Evolutionary conservation across 2,888 invertebrate species (phyloP).

Genomic region (Spicauda simplicius): DNA sequence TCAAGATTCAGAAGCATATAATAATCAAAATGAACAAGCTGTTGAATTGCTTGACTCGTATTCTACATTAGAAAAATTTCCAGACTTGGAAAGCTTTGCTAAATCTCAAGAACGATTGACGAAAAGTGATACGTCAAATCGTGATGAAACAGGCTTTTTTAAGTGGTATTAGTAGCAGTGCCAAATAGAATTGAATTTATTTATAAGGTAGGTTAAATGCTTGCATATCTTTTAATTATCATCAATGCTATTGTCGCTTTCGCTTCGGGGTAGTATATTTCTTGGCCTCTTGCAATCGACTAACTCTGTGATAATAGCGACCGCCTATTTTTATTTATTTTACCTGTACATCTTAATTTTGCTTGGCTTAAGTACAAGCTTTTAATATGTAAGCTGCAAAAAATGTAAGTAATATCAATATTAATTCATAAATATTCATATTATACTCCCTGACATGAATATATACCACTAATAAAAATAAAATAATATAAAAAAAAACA

Average conservation of each 20-base stretch:
- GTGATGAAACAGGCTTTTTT: conserved; percentile 13
- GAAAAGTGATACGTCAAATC: conserved; percentile 4
- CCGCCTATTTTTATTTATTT: no score
- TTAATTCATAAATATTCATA: no score
- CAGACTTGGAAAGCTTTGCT: conserved; percentile 29
- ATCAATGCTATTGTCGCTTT: neutral
- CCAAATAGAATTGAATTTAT: conserved; percentile 5
- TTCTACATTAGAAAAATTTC: conserved; percentile 23
- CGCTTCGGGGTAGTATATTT: neutral
- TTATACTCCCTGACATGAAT: no score
- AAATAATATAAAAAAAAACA: no score
- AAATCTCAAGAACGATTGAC: conserved; percentile 19
- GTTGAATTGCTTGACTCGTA: conserved; percentile 16
- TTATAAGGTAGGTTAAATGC: conserved; percentile 17
- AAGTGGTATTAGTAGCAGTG: conserved; percentile 16
- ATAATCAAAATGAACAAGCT: conserved; percentile 6
- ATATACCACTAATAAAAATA: no score
- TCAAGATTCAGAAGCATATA: neutral
- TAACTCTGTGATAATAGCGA: no score
- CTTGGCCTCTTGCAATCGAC: no score
- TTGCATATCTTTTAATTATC: neutral
- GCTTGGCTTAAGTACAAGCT: no score
- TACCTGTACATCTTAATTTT: no score
- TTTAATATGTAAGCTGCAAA: no score
- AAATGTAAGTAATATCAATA: no score